These are phyloP conservation scores for Discoglossus pictus DNA, from an alignment of 2,797 vertebrate species.

Conservation along the genomic window DNA sequence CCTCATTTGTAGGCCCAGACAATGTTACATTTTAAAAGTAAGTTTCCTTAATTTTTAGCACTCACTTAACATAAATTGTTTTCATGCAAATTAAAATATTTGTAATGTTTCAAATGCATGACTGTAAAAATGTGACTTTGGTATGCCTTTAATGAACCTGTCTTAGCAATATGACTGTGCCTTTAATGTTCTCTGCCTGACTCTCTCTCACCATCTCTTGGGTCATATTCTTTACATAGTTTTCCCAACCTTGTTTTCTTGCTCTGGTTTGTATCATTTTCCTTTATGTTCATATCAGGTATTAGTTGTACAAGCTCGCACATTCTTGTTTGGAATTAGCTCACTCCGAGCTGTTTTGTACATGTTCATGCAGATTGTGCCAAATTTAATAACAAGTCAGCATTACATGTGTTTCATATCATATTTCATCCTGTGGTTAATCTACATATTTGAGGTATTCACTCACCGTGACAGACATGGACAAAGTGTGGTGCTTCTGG, in stretches of 20 bases:
- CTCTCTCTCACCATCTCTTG: neutral
- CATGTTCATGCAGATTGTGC: slow-evolving; percentile 45
- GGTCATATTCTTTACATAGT: neutral
- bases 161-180: too few species aligned
- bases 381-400: slow-evolving; percentile 35
- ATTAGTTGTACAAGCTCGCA: slow-evolving; percentile 18
- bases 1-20: too few species aligned
- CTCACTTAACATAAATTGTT: too few species aligned
- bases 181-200: neutral
- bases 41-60: too few species aligned
- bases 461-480: slow-evolving; percentile 16
- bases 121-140: too few species aligned
- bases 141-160: too few species aligned
- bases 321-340: slow-evolving; percentile 40
- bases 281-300: slow-evolving; percentile 10
- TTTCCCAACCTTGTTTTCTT: too few species aligned
- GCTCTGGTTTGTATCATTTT: neutral
- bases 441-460: slow-evolving; percentile 43
- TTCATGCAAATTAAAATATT: too few species aligned
- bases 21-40: too few species aligned
- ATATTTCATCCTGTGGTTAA: slow-evolving; percentile 42
- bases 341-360: slow-evolving; percentile 24
- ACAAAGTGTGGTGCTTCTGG: slow-evolving; percentile 10
- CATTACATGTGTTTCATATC: slow-evolving; percentile 41
- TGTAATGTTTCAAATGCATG: too few species aligned